Evolutionary conservation across 2,888 invertebrate genomes (phyloP), one percentile per base, ranked within the genome.

Genomic region (Tetheella fluctuosa): DNA sequence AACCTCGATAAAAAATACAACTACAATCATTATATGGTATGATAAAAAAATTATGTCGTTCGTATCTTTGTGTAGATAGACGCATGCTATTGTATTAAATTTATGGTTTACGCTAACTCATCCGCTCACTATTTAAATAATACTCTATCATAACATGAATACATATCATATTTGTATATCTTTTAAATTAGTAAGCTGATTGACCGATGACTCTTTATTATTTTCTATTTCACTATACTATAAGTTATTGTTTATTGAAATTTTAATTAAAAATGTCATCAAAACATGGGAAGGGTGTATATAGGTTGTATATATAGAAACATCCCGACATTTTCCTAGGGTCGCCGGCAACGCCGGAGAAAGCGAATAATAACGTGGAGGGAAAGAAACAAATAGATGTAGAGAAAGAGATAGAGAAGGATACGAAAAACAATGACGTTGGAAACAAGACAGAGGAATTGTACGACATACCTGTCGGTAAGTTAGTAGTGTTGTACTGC

Each of bases 401-500:
- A 80, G 80, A 77, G 71, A 84, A 83, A 77, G 83, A 79, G 68
- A 77, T 74, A 74, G 80, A 83, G 75, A 85, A 84, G 74, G 81
- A 86, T 71, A 65, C 68, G 57, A 79, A 79, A 75, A 75, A 79
- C 62, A 86, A 84, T 74, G 81, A 83, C 65, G 84, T 70, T 64
- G 79, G 77, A 63, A 75, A 60, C 75, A 89, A 85, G 77, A 79
- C 69, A 61, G 92, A 92, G 59, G 91, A 92, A 59, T 91, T 91
- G 23, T 92, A 93, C 83, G 92, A 93, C 74, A 91, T 93, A 78
- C 92, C 92, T 2, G 88, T 91, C 63, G 92, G 92, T 92, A 73
- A 91, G 92, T 91, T 10, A 57, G 37, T 57, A 57, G 20, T 6
- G 15, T 39, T 15, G 42, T 57, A 39, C 48, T 48, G 42, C 8